Evolutionary conservation across 2,888 invertebrate species (phyloP).

Genomic region (Chloroclysta siterata): DNA sequence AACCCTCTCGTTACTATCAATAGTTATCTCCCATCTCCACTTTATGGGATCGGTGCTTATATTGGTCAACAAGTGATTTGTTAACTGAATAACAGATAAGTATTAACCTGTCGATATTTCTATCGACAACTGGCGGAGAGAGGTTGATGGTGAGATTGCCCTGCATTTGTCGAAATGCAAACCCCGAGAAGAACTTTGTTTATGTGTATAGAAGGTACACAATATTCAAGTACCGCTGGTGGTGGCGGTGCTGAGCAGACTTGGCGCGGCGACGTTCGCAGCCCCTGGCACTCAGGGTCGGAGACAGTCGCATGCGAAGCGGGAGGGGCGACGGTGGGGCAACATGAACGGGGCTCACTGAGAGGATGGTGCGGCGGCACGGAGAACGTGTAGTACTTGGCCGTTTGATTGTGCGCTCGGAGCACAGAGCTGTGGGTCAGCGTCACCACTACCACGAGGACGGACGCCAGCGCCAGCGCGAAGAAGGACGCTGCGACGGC

Average conservation of each 20-base stretch:
- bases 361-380: slow-evolving; percentile 86
- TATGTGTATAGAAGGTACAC: slow-evolving; percentile 60
- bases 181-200: slow-evolving; percentile 46
- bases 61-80: slow-evolving; percentile 25
- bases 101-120: slow-evolving; percentile 1
- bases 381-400: slow-evolving; percentile 88
- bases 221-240: slow-evolving; percentile 70
- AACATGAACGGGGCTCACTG: slow-evolving; percentile 86
- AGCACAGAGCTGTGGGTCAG: slow-evolving; percentile 89
- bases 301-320: slow-evolving; percentile 85
- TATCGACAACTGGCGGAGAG: slow-evolving; percentile 18
- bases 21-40: slow-evolving; percentile 28
- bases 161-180: slow-evolving; percentile 51
- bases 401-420: slow-evolving; percentile 86
- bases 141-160: slow-evolving; percentile 49
- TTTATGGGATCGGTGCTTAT: slow-evolving; percentile 18
- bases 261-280: slow-evolving; percentile 79
- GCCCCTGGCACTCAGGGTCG: slow-evolving; percentile 82
- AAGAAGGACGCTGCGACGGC: slow-evolving; percentile 89
- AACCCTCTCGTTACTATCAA: slow-evolving; percentile 40
- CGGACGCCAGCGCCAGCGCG: slow-evolving; percentile 89
- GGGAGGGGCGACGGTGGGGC: slow-evolving; percentile 85
- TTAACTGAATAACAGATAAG: slow-evolving; percentile 8
- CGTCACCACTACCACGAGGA: slow-evolving; percentile 91
- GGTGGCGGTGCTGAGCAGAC: slow-evolving; percentile 67